Evolutionary conservation across 2,113 vertebrate species (phyloP), one percentile per base, ranked within the genome.

Genomic region (Phainopepla nitens): DNA sequence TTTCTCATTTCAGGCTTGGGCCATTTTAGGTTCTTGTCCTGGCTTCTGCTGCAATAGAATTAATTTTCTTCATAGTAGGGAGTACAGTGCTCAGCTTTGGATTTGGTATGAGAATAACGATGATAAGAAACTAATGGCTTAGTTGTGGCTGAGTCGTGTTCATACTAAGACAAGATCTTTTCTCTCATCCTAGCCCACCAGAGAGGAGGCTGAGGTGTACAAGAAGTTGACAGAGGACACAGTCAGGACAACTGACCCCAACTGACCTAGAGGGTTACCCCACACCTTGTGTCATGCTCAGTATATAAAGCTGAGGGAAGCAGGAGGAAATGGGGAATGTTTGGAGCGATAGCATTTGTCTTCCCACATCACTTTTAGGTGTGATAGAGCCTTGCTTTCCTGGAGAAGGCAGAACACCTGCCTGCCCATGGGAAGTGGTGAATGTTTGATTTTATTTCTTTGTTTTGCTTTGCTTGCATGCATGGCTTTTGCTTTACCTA

Each of bases 1-100:
- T 47, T 93, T 28, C 89, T 73, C 60, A 47, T 93, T 83, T 78
- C 33, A 83, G 39, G 5, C 28, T 56, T 76, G 41, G 53, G 35
- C 18, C 36, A 82, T 90, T 90, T 88, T 79, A 58, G 24, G 16
- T 51, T 80, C n/a, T 42, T 91, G 22, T 73, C 68, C 68, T 75
- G 60, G 15, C 27, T 68, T 73, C 69, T 54, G 13, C 41, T 61
- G 31, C 13, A 53, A 61, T 61, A 45, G 53, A 80, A 25, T 60
- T 54, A 36, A 73, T 86, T 86, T 86, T 73, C 61, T 86, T 91
- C 68, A 33, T 54, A 33, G 31, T 61, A 86, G 53, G 25, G n/a
- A 31, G 13, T 66, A 42, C 11, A 33, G 22, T 15, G 53, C 18
- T 47, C 53, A 49, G 22, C 47, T 73, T 68, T 61, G 68, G 68